phyloP scores from a whole-genome alignment of 2,888 invertebrate species.

The Argyresthia albistria region DNA sequence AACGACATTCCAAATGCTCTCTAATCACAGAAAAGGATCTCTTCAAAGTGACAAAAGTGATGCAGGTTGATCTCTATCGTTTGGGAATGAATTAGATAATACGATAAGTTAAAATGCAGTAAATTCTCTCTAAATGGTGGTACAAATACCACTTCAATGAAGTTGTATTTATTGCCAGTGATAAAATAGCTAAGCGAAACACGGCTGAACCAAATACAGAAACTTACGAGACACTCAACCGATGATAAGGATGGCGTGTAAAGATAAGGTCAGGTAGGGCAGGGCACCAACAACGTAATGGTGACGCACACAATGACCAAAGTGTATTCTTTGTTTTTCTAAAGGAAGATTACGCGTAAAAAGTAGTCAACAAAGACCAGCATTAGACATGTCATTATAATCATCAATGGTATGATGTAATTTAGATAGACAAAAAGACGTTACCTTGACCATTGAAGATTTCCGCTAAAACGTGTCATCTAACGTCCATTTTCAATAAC shows the following conservation, averaged over 20 bases:
- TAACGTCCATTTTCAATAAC: too few relatives aligned
- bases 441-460: too few relatives aligned
- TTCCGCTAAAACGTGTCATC: too few relatives aligned
- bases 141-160: neutral
- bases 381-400: too few relatives aligned
- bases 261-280: slow-evolving; percentile 23
- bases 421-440: too few relatives aligned
- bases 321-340: too few relatives aligned
- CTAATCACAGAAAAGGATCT: slow-evolving; percentile 20
- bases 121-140: too few relatives aligned
- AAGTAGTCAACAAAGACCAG: too few relatives aligned
- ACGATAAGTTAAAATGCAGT: too few relatives aligned
- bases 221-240: neutral
- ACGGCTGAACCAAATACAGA: slow-evolving; percentile 10
- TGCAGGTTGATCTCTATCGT: neutral
- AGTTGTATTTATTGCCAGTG: neutral
- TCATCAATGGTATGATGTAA: too few relatives aligned
- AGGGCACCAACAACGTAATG: slow-evolving; percentile 15
- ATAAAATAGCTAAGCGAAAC: slow-evolving; percentile 1
- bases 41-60: slow-evolving; percentile 4
- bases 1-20: slow-evolving; percentile 16
- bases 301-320: too few relatives aligned
- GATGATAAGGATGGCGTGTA: slow-evolving; percentile 17
- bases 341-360: too few relatives aligned
- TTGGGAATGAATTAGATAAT: neutral